Base-by-base conservation (phyloP, 2,888 invertebrate genomes). In the Perizoma affinitatum region DNA sequence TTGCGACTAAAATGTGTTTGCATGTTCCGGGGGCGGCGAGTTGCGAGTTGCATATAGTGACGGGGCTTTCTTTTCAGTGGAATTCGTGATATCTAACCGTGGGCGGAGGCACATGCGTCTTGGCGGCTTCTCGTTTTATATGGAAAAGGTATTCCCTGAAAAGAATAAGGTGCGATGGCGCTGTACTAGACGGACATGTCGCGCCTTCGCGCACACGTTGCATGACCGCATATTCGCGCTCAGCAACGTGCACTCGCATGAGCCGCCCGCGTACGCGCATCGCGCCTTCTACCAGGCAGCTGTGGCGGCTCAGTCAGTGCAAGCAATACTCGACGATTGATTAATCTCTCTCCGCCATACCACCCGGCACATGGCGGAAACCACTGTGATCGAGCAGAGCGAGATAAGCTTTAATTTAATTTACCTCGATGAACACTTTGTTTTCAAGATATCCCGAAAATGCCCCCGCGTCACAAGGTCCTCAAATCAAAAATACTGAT, bases 11-110 rank as follows among this genome's bases (percentile, higher is more conserved):
- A 54, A 46, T 6, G 44, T 57, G 38, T 10, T 53, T 47, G 50
- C 56, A 48, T 54, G 61, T 52, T 54, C 33, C 61, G 49, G 58
- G 64, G 56, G 63, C 44, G 60, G 53, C 61, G 54, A n/a, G n/a
- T n/a, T 58, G 49, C 52, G 49, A 69, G 68, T 67, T 55, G 65
- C 67, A 72, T 78, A 73, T 74, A 75, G 73, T 79, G 72, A 88
- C 70, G 71, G 76, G 73, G 73, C 66, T 79, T 86, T 72, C 86
- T 86, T 92, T 92, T 65, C 92, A 93, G 93, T 92, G 72, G 90
- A 92, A 80, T 93, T 92, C 89, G 90, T 93, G 86, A 93, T 93
- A 81, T 92, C 93, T 63, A 93, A 92, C 73, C 89, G 93, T 41
- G 92, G 93, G 41, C 83, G 92, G 64, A 83, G 93, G 66, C 92